These are phyloP conservation scores for Pogonognathellus flavescens DNA, from an alignment of 1,140 invertebrate species.

Conservation along the genomic window DNA sequence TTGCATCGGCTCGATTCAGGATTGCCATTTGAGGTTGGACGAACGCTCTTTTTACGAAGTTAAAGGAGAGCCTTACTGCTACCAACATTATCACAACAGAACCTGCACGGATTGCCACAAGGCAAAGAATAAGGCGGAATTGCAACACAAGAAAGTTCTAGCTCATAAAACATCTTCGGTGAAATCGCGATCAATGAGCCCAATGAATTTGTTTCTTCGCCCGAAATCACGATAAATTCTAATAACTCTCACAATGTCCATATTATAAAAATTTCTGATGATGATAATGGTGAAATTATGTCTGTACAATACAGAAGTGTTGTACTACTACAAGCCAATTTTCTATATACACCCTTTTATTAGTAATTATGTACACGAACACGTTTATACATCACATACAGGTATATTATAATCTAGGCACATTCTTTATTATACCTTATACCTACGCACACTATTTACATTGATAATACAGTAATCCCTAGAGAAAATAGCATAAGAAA, in stretches of 20 bases:
- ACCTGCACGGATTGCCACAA: conserved; percentile 66
- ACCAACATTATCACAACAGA: conserved; percentile 62
- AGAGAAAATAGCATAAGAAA: too few species aligned
- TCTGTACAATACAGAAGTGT: too few species aligned
- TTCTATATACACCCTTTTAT: too few species aligned
- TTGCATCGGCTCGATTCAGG: conserved; percentile 31
- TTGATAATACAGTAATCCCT: too few species aligned
- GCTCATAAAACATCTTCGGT: conserved; percentile 11
- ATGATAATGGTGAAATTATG: too few species aligned
- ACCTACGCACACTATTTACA: too few species aligned
- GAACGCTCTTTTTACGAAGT: conserved; percentile 59
- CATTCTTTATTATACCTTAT: too few species aligned
- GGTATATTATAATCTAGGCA: too few species aligned
- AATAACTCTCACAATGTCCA: background rate
- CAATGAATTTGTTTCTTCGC: conserved; percentile 55
- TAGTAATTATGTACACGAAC: too few species aligned
- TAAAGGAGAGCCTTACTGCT: conserved; percentile 56
- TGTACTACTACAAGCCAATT: too few species aligned
- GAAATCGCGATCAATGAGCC: conserved; percentile 51
- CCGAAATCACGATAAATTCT: conserved; percentile 52
- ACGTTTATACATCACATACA: too few species aligned
- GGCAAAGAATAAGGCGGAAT: conserved; percentile 36
- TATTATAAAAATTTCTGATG: too few species aligned
- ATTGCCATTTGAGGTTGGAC: conserved; percentile 64
- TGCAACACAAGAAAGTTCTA: conserved; percentile 42